These are phyloP conservation scores for Acromyrmex charruanus DNA, from an alignment of 1,140 invertebrate species.

Conservation along the genomic window DNA sequence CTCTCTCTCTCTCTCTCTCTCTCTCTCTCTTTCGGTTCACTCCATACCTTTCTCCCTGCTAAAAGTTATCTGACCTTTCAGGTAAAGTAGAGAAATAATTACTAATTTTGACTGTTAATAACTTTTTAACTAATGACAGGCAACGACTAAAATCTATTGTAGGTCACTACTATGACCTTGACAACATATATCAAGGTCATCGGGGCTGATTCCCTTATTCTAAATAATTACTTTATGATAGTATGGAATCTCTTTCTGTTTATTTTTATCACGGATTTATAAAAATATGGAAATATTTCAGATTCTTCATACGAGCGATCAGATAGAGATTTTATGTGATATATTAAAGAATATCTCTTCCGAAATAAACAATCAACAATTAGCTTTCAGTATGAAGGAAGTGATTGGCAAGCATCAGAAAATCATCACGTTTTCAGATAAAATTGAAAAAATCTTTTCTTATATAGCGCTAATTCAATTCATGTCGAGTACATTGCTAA, in stretches of 20 bases:
- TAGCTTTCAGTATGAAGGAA: neutral
- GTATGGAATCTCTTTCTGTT: neutral
- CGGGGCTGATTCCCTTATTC: no score
- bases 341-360: slow-evolving; percentile 3
- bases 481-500: slow-evolving; percentile 55
- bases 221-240: no score
- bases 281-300: slow-evolving; percentile 19
- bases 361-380: neutral
- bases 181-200: no score
- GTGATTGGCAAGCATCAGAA: slow-evolving; percentile 52
- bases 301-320: slow-evolving; percentile 60
- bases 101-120: no score
- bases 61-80: no score
- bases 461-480: slow-evolving; percentile 64
- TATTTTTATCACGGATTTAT: neutral
- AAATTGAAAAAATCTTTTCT: slow-evolving; percentile 62
- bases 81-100: no score
- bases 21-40: no score
- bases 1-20: no score
- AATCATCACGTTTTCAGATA: slow-evolving; percentile 48
- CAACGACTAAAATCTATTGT: no score
- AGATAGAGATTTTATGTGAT: slow-evolving; percentile 60
- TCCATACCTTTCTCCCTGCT: no score
- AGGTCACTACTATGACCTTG: no score
- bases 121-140: no score